A percentile compares a stretch with the other conserved stretches of the same genome.
Conservation (phyloP, 2,888 invertebrate species). For the Dexiosoma caninum region DNA sequence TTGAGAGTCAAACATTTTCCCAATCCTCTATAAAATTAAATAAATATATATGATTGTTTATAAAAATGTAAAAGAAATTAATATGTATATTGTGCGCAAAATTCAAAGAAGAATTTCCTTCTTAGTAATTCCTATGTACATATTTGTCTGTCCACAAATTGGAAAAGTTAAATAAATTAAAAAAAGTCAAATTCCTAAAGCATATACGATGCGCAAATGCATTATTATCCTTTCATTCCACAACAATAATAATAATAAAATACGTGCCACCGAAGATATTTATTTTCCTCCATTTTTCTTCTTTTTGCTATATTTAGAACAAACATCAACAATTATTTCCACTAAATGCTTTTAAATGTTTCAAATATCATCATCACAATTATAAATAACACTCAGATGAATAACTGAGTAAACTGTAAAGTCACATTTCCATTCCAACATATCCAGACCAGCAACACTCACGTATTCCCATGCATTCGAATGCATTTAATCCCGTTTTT, state of each 20-base stretch:
- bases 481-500: conserved; percentile 52
- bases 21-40: too few relatives aligned
- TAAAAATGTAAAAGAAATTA: too few relatives aligned
- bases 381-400: conserved; percentile 2
- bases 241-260: conserved; percentile 2
- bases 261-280: not conserved
- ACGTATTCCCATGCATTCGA: conserved; percentile 35
- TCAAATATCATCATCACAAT: conserved; percentile 4
- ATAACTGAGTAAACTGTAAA: conserved; percentile 24
- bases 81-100: too few relatives aligned
- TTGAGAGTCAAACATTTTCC: too few relatives aligned
- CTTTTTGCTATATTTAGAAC: not conserved
- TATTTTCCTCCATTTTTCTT: not conserved
- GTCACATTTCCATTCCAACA: conserved; percentile 19
- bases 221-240: not conserved
- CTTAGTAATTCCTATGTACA: too few relatives aligned
- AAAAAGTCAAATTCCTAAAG: too few relatives aligned
- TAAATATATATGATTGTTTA: too few relatives aligned
- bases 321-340: conserved; percentile 34
- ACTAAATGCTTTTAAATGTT: conserved; percentile 36
- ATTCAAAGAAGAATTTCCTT: too few relatives aligned
- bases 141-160: too few relatives aligned
- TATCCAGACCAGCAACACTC: not conserved
- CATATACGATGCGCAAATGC: not conserved
- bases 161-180: too few relatives aligned